phyloP scores from a whole-genome alignment of 2,797 vertebrate genomes.

The Paguma larvata region DNA sequence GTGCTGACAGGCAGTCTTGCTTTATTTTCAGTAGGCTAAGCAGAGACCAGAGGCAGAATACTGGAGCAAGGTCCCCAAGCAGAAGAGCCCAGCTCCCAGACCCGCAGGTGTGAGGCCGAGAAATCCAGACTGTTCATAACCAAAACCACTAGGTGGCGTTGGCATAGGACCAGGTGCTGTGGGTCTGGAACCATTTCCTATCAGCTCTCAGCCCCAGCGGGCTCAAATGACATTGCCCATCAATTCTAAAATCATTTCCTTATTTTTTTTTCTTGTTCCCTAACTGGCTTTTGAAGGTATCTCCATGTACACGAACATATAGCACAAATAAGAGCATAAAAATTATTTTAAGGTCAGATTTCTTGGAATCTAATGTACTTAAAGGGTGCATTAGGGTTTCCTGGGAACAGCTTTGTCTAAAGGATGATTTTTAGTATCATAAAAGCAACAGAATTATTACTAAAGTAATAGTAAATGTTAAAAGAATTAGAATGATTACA shows the following conservation, averaged over 20 bases:
- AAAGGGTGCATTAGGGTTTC: neutral
- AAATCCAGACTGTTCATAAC: neutral
- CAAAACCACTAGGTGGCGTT: neutral
- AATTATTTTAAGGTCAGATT: constrained; percentile 2
- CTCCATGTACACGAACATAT: neutral
- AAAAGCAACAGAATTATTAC: neutral
- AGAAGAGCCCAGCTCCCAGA: neutral
- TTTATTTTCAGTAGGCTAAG: neutral
- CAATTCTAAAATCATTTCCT: neutral
- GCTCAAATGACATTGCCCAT: neutral
- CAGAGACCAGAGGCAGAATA: neutral
- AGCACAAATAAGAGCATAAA: neutral
- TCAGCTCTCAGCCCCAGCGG: fast-evolving
- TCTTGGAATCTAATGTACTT: neutral
- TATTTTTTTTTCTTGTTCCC: neutral
- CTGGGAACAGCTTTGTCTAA: neutral
- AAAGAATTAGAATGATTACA: neutral
- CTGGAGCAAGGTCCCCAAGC: neutral
- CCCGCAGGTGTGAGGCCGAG: neutral
- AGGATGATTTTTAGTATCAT: neutral
- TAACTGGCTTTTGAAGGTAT: neutral
- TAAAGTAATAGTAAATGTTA: neutral
- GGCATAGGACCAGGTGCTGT: neutral
- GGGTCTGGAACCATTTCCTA: fast-evolving
- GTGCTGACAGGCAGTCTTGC: too few relatives aligned